Base-by-base conservation (phyloP, 2,797 vertebrate species). In the Anabacerthia variegaticeps region DNA sequence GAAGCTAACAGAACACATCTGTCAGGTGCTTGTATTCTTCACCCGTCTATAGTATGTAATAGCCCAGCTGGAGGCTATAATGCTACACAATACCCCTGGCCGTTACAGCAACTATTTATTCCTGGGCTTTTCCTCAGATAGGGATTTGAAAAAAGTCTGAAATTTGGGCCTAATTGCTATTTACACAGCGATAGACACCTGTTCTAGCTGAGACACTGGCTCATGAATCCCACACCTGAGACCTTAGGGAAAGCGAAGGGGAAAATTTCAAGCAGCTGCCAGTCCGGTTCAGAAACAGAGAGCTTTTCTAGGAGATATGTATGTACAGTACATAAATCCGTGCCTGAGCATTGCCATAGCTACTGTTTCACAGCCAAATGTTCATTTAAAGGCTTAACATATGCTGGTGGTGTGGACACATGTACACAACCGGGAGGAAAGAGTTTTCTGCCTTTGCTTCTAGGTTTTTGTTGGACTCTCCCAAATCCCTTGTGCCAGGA, bases 101-200 rank as follows among this genome's bases (percentile, higher is more conserved):
- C 97, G 97, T 98, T 98, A 97, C 97, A 98, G 98, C 98, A 98
- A 98, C 98, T 98, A 98, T 98, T 98, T 98, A 98, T 98, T 98
- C 98, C 98, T 98, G 98, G 98, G 98, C 98, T 98, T 98, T 98
- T 98, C 98, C 98, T 98, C 98, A 98, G 98, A 98, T 98, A 98
- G 98, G 98, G 98, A 98, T 98, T 98, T 98, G 97, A 97, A 97
- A 98, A 98, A 98, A 98, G 98, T 98, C 98, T 98, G 98, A 99
- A 98, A 98, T 98, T 98, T 98, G 98, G 98, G 98, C 98, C 98
- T 99, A 99, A 99, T 99, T 99, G 98, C 98, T 98, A 98, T 98
- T 98, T 98, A 98, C 98, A 98, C 98, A 98, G 98, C 98, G 98
- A 98, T 98, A 98, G 98, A 98, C 98, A 98, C 98, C 98, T 98